These are phyloP conservation scores for Callospermophilus lateralis DNA, from an alignment of 2,113 vertebrate species.

Conservation along the genomic window DNA sequence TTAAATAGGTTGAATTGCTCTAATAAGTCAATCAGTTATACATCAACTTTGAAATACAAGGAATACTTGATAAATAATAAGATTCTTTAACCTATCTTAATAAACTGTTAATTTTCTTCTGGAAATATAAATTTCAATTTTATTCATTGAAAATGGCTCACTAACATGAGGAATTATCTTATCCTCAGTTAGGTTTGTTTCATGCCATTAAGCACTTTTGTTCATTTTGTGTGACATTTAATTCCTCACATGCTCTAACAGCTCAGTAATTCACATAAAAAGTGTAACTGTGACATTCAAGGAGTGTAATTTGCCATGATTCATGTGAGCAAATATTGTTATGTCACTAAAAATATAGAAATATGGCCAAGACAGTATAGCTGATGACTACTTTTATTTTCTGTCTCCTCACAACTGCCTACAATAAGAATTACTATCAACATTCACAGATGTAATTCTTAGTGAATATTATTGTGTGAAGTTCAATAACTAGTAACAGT, in stretches of 20 bases:
- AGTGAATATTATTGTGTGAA: background rate
- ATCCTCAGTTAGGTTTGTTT: slow-evolving; percentile 75
- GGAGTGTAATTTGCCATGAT: slow-evolving; percentile 47
- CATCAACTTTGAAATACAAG: slow-evolving; percentile 48
- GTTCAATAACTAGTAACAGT: background rate
- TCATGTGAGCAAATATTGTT: slow-evolving; percentile 3
- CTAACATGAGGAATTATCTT: slow-evolving; percentile 60
- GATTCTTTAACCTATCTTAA: slow-evolving; percentile 55
- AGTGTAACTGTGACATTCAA: slow-evolving; percentile 58
- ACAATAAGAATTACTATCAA: background rate
- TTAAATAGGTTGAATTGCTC: slow-evolving; percentile 52
- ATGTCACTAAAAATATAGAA: slow-evolving; percentile 42
- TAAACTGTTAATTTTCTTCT: slow-evolving; percentile 58
- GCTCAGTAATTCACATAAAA: slow-evolving; percentile 76
- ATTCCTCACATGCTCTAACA: slow-evolving; percentile 71
- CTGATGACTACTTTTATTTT: slow-evolving; percentile 13
- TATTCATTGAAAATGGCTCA: slow-evolving; percentile 52
- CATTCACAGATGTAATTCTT: background rate
- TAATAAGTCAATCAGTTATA: slow-evolving; percentile 9
- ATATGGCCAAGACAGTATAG: background rate
- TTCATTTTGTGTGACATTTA: slow-evolving; percentile 82
- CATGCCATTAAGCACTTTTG: slow-evolving; percentile 73
- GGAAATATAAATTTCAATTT: slow-evolving; percentile 70
- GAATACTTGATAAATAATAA: slow-evolving; percentile 29
- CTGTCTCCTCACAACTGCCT: background rate